Evolutionary conservation across 2,888 invertebrate genomes (phyloP).

Genomic region (Drosophila tripunctata): DNA sequence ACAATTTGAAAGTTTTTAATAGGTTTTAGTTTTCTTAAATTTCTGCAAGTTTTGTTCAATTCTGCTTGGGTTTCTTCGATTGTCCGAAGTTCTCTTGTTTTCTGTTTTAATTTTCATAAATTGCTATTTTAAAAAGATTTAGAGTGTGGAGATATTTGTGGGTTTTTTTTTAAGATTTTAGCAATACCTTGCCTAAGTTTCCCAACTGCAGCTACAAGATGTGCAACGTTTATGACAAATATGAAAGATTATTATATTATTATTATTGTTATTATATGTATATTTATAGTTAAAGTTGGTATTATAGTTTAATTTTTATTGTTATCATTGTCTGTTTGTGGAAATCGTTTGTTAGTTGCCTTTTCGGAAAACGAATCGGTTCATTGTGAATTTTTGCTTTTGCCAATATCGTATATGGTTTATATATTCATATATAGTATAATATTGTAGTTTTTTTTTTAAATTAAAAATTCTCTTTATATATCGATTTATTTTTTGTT

Average conservation of each 20-base stretch:
- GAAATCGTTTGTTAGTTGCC: neutral
- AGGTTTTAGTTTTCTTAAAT: too few species aligned
- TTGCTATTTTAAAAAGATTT: slow-evolving; percentile 17
- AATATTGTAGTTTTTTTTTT: too few species aligned
- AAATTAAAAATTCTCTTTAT: too few species aligned
- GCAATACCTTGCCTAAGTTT: slow-evolving; percentile 82
- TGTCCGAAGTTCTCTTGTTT: slow-evolving; percentile 17
- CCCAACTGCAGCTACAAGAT: slow-evolving; percentile 82
- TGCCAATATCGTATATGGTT: neutral
- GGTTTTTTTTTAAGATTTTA: slow-evolving; percentile 25
- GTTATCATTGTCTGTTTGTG: slow-evolving; percentile 38
- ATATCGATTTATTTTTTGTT: too few species aligned
- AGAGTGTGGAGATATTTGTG: slow-evolving; percentile 3
- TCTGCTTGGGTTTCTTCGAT: slow-evolving; percentile 38
- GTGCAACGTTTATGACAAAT: slow-evolving; percentile 58
- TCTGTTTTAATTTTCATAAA: neutral
- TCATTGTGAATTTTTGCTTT: neutral
- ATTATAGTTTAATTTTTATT: slow-evolving; percentile 1
- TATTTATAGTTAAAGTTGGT: slow-evolving; percentile 9
- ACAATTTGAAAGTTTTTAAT: too few species aligned
- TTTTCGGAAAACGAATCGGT: neutral
- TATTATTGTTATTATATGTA: slow-evolving; percentile 40
- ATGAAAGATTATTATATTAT: slow-evolving; percentile 56
- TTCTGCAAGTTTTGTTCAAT: too few species aligned
- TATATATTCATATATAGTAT: too few species aligned